Evolutionary conservation across 2,113 vertebrate species (phyloP).

Genomic region (Tiliqua scincoides): DNA sequence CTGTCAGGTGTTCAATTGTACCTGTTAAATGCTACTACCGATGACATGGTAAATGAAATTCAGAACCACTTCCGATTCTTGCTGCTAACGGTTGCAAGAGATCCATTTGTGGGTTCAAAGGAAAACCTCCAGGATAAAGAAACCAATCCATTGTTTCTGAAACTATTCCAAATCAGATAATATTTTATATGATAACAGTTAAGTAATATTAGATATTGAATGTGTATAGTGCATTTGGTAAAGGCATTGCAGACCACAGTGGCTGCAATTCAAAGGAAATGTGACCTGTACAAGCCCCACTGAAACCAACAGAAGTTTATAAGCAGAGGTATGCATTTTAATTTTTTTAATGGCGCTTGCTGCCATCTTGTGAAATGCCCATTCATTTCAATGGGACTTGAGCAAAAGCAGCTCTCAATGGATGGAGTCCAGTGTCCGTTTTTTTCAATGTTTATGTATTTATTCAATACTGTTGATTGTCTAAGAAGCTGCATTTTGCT

Average conservation of each 20-base stretch:
- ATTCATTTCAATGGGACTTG: background rate
- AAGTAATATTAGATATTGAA: slow-evolving; percentile 74
- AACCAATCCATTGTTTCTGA: slow-evolving; percentile 69
- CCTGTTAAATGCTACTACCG: slow-evolving; percentile 87
- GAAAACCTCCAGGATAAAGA: slow-evolving; percentile 42
- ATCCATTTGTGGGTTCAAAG: slow-evolving; percentile 70
- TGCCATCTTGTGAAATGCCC: background rate
- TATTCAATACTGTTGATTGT: slow-evolving; percentile 74
- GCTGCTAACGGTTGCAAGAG: slow-evolving; percentile 82
- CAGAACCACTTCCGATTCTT: slow-evolving; percentile 79
- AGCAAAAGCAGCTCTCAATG: background rate
- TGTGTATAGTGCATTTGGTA: slow-evolving; percentile 76
- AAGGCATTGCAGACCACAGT: slow-evolving; percentile 83
- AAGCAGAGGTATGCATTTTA: background rate
- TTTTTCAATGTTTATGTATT: slow-evolving; percentile 75
- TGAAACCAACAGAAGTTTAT: slow-evolving; percentile 3
- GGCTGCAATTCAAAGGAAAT: background rate
- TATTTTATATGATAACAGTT: slow-evolving; percentile 88
- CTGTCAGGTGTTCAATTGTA: slow-evolving; percentile 76
- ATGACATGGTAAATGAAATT: slow-evolving; percentile 76
- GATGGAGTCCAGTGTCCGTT: slow-evolving; percentile 69
- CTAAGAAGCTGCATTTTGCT: slow-evolving; percentile 68
- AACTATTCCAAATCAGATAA: slow-evolving; percentile 75
- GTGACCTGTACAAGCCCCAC: background rate
- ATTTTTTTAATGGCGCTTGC: background rate